Percentiles rank a stretch among this genome's conserved stretches.
These are phyloP conservation scores for Actias luna DNA, from an alignment of 2,888 invertebrate species.

Conservation along the genomic window DNA sequence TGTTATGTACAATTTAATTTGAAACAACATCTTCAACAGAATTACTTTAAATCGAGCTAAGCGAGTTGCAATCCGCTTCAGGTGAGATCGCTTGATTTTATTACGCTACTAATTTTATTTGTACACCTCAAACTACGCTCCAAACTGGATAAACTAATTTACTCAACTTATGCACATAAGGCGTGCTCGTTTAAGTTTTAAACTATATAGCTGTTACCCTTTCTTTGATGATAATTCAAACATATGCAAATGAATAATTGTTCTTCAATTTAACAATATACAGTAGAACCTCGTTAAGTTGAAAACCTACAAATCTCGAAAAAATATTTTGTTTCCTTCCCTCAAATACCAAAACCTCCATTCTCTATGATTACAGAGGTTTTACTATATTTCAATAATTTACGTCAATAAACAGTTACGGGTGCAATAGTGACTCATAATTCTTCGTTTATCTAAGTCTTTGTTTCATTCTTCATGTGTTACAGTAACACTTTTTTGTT, in stretches of 20 bases:
- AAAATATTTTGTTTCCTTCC: too few species aligned
- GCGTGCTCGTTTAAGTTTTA: slow-evolving; percentile 1
- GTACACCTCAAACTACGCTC: slow-evolving; percentile 12
- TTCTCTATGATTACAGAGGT: too few species aligned
- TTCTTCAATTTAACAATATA: too few species aligned
- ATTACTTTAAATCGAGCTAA: slow-evolving; percentile 7
- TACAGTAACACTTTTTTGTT: too few species aligned
- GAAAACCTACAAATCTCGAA: too few species aligned
- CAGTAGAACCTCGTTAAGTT: too few species aligned
- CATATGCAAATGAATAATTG: neutral
- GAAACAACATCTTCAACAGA: neutral
- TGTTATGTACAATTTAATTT: slow-evolving; percentile 1
- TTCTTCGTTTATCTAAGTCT: too few species aligned
- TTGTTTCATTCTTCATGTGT: too few species aligned
- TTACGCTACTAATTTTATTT: slow-evolving; percentile 11
- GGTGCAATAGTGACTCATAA: too few species aligned
- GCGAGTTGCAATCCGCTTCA: slow-evolving; percentile 10
- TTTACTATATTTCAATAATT: too few species aligned
- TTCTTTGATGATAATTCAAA: neutral
- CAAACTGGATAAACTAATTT: slow-evolving; percentile 8
- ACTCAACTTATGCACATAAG: slow-evolving; percentile 1
- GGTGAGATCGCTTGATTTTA: slow-evolving; percentile 11
- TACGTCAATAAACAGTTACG: neutral
- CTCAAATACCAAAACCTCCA: too few species aligned
- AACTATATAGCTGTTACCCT: neutral